Base-by-base conservation (phyloP, 2,113 vertebrate genomes). In the Thunnus maccoyii region DNA sequence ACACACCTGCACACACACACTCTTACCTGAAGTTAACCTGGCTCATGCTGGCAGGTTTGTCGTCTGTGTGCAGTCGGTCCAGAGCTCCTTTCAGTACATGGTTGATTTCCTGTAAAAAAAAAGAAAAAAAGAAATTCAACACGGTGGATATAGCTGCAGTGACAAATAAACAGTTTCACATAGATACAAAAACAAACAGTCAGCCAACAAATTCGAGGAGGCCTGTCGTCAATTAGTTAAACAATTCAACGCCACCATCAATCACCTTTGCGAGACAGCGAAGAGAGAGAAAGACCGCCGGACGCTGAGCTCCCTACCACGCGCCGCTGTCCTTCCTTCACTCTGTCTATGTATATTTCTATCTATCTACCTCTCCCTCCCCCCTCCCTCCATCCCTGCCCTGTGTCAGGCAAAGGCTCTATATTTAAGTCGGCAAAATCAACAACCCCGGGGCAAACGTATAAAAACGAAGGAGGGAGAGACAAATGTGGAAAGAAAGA, bases 21-120 rank as follows among this genome's bases (percentile, higher is more conserved):
- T n/a, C 85, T 52, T 71, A 92, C 91, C 74, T 93, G 67, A 72
- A 84, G 86, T 87, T 86, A 1, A 84, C 48, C 27, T 65, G 74
- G 86, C 48, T 89, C 91, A 91, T 94, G 47, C 77, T 92, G 72
- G 67, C 27, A 3, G 86, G 27, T 5, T 74, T 78, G 27, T 58
- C 27, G 46, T 90, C 79, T 1, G 77, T 50, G n/a, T 3, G 65
- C 47, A 85, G 83, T 36, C 72, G 76, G 11, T 93, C 87, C 79
- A 85, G 1, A 22, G 79, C 76, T 69, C 85, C 90, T 74, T 57
- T 92, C 84, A 91, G 82, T 0, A 73, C 83, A 79, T 83, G 6
- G 80, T 17, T 79, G 57, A 80, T 18, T 70, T 91, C 91, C 93
- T 94, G 86, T 32, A 3, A 36, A 9, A 20, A 51, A 51, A 64